These are phyloP conservation scores for Phataginus tetradactyla DNA, from an alignment of 2,797 vertebrate species.

Conservation along the genomic window DNA sequence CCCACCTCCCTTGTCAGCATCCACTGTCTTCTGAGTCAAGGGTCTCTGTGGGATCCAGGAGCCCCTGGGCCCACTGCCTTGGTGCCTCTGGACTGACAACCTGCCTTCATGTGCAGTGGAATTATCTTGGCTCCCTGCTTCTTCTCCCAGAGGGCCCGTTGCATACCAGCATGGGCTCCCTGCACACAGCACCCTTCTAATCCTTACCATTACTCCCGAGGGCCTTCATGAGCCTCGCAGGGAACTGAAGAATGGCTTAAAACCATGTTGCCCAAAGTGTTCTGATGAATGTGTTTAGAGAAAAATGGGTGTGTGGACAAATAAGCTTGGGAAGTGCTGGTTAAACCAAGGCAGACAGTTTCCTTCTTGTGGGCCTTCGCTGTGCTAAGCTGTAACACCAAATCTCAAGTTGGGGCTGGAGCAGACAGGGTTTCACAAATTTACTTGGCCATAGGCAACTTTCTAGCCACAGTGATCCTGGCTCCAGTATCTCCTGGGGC, in stretches of 20 bases:
- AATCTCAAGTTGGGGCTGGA: background rate
- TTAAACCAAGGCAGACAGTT: background rate
- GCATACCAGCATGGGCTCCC: background rate
- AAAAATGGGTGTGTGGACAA: background rate
- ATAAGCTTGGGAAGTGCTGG: background rate
- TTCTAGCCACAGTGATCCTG: background rate
- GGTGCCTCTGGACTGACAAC: background rate
- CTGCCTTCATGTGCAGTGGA: background rate
- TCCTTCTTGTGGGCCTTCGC: background rate
- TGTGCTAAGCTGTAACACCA: background rate
- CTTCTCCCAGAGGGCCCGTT: background rate
- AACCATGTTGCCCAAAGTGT: background rate
- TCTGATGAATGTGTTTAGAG: background rate
- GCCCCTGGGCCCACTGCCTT: accelerated
- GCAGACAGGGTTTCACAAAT: background rate
- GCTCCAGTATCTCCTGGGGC: background rate
- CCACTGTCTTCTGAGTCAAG: background rate
- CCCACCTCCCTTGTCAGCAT: background rate
- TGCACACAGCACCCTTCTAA: background rate
- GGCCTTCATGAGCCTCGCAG: background rate
- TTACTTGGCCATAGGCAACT: background rate
- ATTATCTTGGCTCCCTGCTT: background rate
- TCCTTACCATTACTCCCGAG: background rate
- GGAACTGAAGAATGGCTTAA: background rate
- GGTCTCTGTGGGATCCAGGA: background rate